Evolutionary conservation across 2,113 vertebrate genomes (phyloP), one percentile per base, ranked within the genome.

Genomic region (Gnathonemus echidnorhynchus): DNA sequence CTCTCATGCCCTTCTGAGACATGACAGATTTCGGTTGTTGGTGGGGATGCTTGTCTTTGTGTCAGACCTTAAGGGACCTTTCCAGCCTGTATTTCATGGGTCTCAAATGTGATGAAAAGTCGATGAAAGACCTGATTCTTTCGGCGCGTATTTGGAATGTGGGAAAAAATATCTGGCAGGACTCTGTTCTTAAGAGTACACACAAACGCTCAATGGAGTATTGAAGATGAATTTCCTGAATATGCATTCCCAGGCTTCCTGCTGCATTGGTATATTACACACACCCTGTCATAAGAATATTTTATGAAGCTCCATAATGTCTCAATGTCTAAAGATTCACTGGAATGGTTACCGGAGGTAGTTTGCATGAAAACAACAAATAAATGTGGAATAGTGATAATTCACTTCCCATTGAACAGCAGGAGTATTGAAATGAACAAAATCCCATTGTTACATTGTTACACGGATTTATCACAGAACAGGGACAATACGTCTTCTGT

Each of bases 381-480:
- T 35, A 53, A 87, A 53, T 31, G 45, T 46, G 48, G 11, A 87
- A 15, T 27, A 2, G 24, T 31, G 85, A 17, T 87, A 53, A 56
- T 87, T 87, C 86, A 42, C 86, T 42, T 87, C 19, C 17, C 35
- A 27, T 87, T n/a, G 50, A 74, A 58, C 88, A 52, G 17, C 31
- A 90, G 90, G 84, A 90, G 88, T 1, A 86, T 86, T 90, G 88
- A 35, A 77, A 52, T 27, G 49, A 84, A 87, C 86, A 87, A 56
- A 87, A 87, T 27, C n/a, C 31, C 86, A 35, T 87, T 87, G 86
- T 87, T n/a, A 17, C 86, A 53, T 87, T 87, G 86, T 87, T n/a
- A 17, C 50, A 11, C 0, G 17, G 86, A 87, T 53, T 35, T 7
- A 56, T 13, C 27, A 39, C n/a, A 6, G 10, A 19, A 53, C 49